Evolutionary conservation across 1,140 invertebrate genomes (phyloP).

Genomic region (Drosophila cardini): DNA sequence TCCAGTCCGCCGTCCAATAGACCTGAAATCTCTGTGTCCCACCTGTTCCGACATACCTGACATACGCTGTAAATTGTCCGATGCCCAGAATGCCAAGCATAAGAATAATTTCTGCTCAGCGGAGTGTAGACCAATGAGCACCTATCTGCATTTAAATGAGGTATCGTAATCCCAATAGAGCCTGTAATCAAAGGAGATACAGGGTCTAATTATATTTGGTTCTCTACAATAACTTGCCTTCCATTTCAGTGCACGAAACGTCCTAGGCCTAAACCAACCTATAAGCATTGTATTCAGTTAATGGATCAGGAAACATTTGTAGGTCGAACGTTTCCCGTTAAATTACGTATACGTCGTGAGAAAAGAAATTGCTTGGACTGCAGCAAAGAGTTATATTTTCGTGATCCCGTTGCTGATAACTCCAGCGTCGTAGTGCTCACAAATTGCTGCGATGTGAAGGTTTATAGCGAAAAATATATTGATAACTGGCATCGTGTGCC

Average conservation of each 20-base stretch:
- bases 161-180: constrained; percentile 19
- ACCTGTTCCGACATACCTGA: background rate
- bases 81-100: constrained; percentile 28
- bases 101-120: constrained; percentile 50
- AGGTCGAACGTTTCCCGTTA: constrained; percentile 58
- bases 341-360: constrained; percentile 51
- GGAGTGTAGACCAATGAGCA: constrained; percentile 46
- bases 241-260: constrained; percentile 48
- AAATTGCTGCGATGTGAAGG: constrained; percentile 60
- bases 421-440: constrained; percentile 49
- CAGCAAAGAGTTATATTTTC: constrained; percentile 29
- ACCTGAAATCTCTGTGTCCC: constrained; percentile 41
- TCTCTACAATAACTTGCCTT: background rate
- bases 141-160: constrained; percentile 53
- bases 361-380: constrained; percentile 52
- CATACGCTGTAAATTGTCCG: constrained; percentile 35
- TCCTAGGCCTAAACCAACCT: constrained; percentile 49
- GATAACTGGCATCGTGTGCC: constrained; percentile 64
- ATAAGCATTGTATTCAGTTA: constrained; percentile 42
- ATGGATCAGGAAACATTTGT: constrained; percentile 49
- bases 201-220: too few relatives aligned
- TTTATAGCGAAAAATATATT: constrained; percentile 48
- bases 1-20: constrained; percentile 34
- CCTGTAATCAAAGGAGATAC: too few relatives aligned
- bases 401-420: constrained; percentile 53